Evolutionary conservation across 1,140 invertebrate genomes (phyloP).

Genomic region (Odontomachus brunneus): DNA sequence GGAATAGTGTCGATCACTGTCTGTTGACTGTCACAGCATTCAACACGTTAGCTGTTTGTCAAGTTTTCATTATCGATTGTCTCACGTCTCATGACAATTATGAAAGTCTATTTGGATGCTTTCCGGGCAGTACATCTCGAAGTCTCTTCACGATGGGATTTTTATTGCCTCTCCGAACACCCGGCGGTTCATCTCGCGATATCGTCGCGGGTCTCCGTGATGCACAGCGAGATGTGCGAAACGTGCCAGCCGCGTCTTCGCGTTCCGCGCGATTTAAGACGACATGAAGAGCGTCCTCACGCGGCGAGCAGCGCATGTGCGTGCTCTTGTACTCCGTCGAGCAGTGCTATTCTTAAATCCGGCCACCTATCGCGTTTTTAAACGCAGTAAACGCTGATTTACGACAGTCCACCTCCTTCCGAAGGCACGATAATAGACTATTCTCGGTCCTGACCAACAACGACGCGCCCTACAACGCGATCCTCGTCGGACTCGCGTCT

Average conservation of each 20-base stretch:
- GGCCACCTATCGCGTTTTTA: constrained; percentile 73
- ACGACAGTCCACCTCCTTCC: constrained; percentile 52
- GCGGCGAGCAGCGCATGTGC: neutral
- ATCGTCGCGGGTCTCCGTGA: constrained; percentile 9
- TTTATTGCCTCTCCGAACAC: too few relatives aligned
- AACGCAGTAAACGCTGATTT: constrained; percentile 73
- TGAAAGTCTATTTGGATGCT: too few relatives aligned
- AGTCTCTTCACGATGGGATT: too few relatives aligned
- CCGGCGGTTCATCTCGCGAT: too few relatives aligned
- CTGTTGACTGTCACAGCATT: too few relatives aligned
- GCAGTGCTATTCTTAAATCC: constrained; percentile 71
- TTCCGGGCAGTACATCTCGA: too few relatives aligned
- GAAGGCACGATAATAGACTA: constrained; percentile 69
- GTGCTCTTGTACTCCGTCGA: constrained; percentile 7
- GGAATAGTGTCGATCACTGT: too few relatives aligned
- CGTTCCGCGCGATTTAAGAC: constrained; percentile 54
- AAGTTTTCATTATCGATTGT: too few relatives aligned
- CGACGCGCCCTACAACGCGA: constrained; percentile 33
- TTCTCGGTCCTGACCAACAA: constrained; percentile 53
- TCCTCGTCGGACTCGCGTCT: constrained; percentile 48
- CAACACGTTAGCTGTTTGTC: too few relatives aligned
- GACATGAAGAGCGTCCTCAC: constrained; percentile 21
- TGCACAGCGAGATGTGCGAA: constrained; percentile 33
- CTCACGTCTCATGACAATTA: too few relatives aligned
- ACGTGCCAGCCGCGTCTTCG: constrained; percentile 26